A percentile compares a stretch with the other conserved stretches of the same genome.
These are phyloP conservation scores for Jacana jacana DNA, from an alignment of 2,113 vertebrate genomes.

Conservation along the genomic window DNA sequence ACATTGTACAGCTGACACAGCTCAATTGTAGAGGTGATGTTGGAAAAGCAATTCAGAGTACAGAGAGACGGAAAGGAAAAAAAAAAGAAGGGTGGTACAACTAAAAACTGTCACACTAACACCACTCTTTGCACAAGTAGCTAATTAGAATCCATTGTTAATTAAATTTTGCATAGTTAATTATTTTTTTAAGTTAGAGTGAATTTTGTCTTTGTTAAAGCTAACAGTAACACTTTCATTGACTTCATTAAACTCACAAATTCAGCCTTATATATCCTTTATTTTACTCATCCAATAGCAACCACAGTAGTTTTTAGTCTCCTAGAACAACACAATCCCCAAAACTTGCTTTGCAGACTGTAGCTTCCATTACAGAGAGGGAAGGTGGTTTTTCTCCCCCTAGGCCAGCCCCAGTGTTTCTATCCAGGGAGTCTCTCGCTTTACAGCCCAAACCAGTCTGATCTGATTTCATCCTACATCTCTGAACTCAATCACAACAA, in stretches of 20 bases:
- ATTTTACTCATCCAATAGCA: neutral
- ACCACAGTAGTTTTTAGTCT: neutral
- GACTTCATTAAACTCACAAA: neutral
- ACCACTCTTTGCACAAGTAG: neutral
- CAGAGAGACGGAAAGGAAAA: neutral
- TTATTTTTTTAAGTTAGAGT: neutral
- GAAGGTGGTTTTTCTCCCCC: neutral
- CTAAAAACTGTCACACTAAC: neutral
- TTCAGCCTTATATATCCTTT: neutral
- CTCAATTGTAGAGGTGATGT: neutral
- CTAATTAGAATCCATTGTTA: conserved; percentile 31
- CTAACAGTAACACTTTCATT: neutral
- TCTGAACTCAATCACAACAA: neutral
- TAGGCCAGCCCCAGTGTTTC: neutral
- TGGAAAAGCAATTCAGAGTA: neutral
- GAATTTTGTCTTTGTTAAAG: neutral
- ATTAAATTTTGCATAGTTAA: conserved; percentile 45
- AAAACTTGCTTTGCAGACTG: neutral
- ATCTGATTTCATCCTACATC: neutral
- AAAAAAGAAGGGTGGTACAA: neutral
- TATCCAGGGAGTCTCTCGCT: neutral
- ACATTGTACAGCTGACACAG: neutral
- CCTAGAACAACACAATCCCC: neutral
- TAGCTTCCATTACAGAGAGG: neutral
- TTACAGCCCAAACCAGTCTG: conserved; percentile 36